Evolutionary conservation across 2,888 invertebrate genomes (phyloP).

Genomic region (Urechis unicinctus): DNA sequence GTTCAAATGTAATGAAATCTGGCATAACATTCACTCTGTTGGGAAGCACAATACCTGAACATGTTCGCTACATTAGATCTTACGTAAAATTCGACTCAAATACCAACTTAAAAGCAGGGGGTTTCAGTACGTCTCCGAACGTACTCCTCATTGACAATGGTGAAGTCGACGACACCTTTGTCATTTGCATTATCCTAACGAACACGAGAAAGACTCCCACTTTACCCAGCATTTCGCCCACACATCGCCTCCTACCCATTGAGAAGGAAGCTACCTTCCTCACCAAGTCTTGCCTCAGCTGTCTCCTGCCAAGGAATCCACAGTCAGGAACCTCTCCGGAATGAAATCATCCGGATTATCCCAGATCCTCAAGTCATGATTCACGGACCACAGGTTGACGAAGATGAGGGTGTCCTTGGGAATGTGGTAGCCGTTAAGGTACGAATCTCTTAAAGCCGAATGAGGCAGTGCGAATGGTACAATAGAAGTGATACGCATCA

Average conservation of each 20-base stretch:
- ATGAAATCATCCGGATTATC: slow-evolving; percentile 30
- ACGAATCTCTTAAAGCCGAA: slow-evolving; percentile 25
- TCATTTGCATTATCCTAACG: slow-evolving; percentile 4
- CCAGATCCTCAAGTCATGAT: slow-evolving; percentile 25
- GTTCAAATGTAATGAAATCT: no score
- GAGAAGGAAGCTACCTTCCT: slow-evolving; percentile 25
- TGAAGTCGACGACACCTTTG: background rate
- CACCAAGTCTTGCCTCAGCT: slow-evolving; percentile 9
- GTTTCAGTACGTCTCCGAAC: slow-evolving; percentile 12
- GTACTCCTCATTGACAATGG: no score
- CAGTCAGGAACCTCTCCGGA: slow-evolving; percentile 28
- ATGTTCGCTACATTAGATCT: no score
- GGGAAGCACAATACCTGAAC: no score
- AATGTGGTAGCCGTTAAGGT: slow-evolving; percentile 23
- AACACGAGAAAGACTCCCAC: slow-evolving; percentile 17
- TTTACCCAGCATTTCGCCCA: slow-evolving; percentile 37
- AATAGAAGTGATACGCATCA: slow-evolving; percentile 31
- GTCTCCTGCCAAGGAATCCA: slow-evolving; percentile 9
- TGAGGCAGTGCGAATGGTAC: slow-evolving; percentile 42
- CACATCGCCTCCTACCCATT: slow-evolving; percentile 35
- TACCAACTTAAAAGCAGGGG: background rate
- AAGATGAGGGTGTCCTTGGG: slow-evolving; percentile 33
- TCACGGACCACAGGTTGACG: slow-evolving; percentile 38
- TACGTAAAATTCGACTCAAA: no score
- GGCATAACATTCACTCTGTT: no score